Base-by-base conservation (phyloP, 2,113 vertebrate species). In the Nanorana parkeri region DNA sequence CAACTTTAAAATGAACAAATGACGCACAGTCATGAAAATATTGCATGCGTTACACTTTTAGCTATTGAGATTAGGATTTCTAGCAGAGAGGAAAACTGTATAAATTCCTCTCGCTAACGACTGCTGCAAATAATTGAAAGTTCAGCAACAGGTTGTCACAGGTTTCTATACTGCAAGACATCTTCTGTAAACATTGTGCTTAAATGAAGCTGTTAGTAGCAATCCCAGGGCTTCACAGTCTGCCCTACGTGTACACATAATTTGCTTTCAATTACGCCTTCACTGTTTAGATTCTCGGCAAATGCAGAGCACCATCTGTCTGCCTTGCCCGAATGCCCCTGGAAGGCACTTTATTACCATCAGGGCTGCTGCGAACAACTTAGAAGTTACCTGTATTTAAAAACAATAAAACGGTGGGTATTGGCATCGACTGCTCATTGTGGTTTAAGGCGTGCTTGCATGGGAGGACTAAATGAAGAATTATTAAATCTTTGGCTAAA, bases 371-470 rank as follows among this genome's bases (percentile, higher is more conserved):
- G 65, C 17, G 54, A 79, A 68, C 65, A 58, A 67, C 68, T 67
- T 51, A 79, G 68, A 65, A 68, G 52, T 79, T 79, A 79, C 51
- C 77, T 68, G 77, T 68, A 60, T 79, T 68, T 77, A 77, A 64
- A 60, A 52, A 52, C 60, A 65, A 65, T 65, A 65, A 41, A 79
- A 58, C 51, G 36, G 19, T 47, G 28, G 32, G 51, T 17, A 41
- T 55, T 68, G 65, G 77, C 77, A 68, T 13, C 15, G 24, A 21
- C 51, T 32, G 65, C 63, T 11, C 47, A 28, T 20, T 32, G 64
- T 26, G 52, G 64, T 64, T 78, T 51, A 21, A 55, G 24, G 65
- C 28, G 68, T 19, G 52, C 64, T 68, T 16, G 17, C 64, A 21
- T 26, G 41, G 64, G 32, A 56, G 24, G 47, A 4, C 51, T 58